Evolutionary conservation across 2,888 invertebrate genomes (phyloP).

Genomic region (Pachymerium ferrugineum): DNA sequence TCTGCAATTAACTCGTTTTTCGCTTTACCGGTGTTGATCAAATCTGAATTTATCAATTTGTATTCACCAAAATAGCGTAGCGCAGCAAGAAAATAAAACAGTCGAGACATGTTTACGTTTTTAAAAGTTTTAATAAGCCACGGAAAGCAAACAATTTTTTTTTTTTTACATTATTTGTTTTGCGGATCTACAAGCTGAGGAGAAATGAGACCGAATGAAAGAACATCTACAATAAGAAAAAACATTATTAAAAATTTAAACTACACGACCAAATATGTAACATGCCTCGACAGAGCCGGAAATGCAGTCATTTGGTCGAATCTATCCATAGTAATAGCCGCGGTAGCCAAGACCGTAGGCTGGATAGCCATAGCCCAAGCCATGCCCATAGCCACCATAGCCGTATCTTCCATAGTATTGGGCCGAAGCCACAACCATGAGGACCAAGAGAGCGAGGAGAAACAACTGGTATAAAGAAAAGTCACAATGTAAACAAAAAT

Average conservation of each 20-base stretch:
- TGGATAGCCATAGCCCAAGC: background rate
- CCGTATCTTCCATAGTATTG: background rate
- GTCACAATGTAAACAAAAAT: too few species aligned
- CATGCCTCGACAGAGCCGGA: conserved; percentile 12
- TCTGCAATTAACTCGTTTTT: background rate
- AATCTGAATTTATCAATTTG: too few species aligned
- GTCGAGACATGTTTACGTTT: background rate
- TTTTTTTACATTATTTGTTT: conserved; percentile 26
- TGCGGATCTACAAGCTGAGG: conserved; percentile 15
- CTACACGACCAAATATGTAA: background rate
- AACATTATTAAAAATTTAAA: background rate
- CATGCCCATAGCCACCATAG: background rate
- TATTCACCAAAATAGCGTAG: too few species aligned
- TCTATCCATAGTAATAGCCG: background rate
- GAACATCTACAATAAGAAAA: conserved; percentile 12
- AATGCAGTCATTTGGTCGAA: background rate
- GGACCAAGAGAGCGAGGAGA: background rate
- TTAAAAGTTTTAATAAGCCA: conserved; percentile 17
- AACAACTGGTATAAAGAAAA: too few species aligned
- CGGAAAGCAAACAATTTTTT: background rate
- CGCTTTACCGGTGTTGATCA: too few species aligned
- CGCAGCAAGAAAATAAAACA: background rate
- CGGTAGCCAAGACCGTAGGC: background rate
- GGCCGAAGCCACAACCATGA: conserved; percentile 25
- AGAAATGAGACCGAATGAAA: conserved; percentile 19